phyloP scores from a whole-genome alignment of 2,888 invertebrate species.

The Parthenolecanium corni region DNA sequence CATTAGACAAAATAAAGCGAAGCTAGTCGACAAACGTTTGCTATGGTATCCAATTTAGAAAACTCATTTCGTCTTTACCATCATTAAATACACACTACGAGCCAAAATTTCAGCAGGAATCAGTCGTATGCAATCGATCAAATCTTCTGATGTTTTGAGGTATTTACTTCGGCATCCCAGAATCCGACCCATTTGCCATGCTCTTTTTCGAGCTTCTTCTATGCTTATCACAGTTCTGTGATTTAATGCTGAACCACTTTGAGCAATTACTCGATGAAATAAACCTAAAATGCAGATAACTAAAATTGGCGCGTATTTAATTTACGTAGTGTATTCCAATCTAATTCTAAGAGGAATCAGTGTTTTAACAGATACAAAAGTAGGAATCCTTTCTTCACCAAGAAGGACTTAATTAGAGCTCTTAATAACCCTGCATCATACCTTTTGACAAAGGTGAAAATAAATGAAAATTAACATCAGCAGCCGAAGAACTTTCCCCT shows the following conservation, averaged over 20 bases:
- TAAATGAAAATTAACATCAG: background rate
- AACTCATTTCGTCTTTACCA: too few species aligned
- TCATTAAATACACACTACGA: too few species aligned
- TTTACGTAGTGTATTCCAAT: too few species aligned
- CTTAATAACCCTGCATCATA: too few species aligned
- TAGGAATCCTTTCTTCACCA: too few species aligned
- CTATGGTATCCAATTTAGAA: too few species aligned
- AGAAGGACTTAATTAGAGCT: too few species aligned
- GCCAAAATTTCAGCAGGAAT: background rate
- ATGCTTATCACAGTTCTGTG: background rate
- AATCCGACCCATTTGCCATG: constrained; percentile 1
- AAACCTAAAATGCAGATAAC: background rate
- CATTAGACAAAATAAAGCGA: too few species aligned
- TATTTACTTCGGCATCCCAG: background rate
- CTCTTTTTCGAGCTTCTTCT: constrained; percentile 5
- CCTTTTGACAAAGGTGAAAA: constrained; percentile 6
- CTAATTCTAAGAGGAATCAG: too few species aligned
- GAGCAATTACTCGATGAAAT: constrained; percentile 26
- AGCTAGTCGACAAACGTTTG: too few species aligned
- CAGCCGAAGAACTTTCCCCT: constrained; percentile 4
- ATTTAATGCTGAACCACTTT: constrained; percentile 18
- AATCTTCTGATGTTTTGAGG: constrained; percentile 1
- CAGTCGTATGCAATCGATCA: background rate
- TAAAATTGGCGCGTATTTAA: background rate
- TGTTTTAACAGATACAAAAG: too few species aligned